Conservation (phyloP, 2,113 vertebrate genomes). For the Alaudala cheleensis region DNA sequence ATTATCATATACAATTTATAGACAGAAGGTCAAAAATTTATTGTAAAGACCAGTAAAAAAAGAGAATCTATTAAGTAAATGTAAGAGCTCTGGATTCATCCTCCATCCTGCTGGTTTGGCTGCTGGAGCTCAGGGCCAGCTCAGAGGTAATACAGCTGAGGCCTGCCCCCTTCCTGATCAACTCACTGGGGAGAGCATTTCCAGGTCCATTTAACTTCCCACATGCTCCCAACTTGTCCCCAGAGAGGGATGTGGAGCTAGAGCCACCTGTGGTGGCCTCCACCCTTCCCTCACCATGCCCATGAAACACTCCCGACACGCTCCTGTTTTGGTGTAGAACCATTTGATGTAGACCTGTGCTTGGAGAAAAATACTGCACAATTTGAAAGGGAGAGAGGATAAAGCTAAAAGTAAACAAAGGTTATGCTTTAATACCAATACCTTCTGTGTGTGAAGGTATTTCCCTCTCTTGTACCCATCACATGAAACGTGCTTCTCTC, state of each 20-base stretch:
- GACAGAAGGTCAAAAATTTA: neutral
- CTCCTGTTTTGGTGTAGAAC: neutral
- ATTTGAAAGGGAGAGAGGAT: neutral
- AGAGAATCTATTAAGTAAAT: neutral
- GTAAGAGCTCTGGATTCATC: neutral
- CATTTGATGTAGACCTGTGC: neutral
- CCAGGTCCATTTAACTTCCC: neutral
- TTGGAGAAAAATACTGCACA: neutral
- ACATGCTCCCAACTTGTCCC: neutral
- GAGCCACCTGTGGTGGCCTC: accelerated
- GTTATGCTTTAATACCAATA: neutral
- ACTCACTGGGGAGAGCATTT: neutral
- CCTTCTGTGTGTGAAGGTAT: neutral
- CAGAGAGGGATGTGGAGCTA: accelerated
- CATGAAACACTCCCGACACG: accelerated
- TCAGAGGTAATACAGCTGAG: neutral
- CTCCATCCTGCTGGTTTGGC: neutral
- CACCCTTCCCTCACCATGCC: accelerated
- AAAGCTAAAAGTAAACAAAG: neutral
- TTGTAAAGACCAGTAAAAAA: neutral
- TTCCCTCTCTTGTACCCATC: neutral
- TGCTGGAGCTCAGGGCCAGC: neutral
- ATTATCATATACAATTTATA: neutral
- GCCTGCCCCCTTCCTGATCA: accelerated
- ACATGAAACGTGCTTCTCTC: neutral